These are phyloP conservation scores for Scatophagus argus DNA, from an alignment of 2,113 vertebrate genomes.

Conservation along the genomic window DNA sequence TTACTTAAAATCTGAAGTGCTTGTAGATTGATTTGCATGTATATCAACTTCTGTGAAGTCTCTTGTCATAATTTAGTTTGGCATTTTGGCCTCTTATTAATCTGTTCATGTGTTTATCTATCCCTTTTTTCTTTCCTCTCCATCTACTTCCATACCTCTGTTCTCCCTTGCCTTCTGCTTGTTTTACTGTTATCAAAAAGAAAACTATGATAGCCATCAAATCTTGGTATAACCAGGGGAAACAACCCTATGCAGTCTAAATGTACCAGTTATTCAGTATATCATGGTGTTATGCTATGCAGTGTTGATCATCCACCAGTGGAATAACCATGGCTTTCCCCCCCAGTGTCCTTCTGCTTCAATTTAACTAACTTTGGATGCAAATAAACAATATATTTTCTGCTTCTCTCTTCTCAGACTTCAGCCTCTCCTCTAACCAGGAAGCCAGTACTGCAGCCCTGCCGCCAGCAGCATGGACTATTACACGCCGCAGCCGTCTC, in stretches of 20 bases:
- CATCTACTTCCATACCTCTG: not conserved
- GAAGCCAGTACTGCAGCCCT: conserved; percentile 26
- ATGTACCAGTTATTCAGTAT: not conserved
- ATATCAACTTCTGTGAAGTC: not conserved
- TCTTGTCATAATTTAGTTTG: not conserved
- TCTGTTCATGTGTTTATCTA: not conserved
- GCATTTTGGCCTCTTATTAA: not conserved
- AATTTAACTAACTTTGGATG: not conserved
- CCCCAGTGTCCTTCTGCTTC: not conserved
- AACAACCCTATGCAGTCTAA: not conserved
- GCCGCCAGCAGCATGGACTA: conserved; percentile 74
- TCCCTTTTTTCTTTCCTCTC: not conserved
- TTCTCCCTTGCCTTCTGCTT: not conserved
- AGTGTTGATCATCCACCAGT: not conserved
- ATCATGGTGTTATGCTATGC: not conserved
- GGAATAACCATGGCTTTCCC: not conserved
- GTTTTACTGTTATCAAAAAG: not conserved
- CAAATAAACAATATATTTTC: not conserved
- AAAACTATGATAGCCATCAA: not conserved
- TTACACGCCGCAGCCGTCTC: conserved; percentile 66
- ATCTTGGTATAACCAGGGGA: not conserved
- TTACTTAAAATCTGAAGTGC: not conserved
- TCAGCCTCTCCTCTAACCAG: conserved; percentile 54
- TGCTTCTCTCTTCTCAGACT: conserved; percentile 52
- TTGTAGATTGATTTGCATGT: not conserved